Evolutionary conservation across 2,113 vertebrate species (phyloP).

Genomic region (Patagioenas fasciata): DNA sequence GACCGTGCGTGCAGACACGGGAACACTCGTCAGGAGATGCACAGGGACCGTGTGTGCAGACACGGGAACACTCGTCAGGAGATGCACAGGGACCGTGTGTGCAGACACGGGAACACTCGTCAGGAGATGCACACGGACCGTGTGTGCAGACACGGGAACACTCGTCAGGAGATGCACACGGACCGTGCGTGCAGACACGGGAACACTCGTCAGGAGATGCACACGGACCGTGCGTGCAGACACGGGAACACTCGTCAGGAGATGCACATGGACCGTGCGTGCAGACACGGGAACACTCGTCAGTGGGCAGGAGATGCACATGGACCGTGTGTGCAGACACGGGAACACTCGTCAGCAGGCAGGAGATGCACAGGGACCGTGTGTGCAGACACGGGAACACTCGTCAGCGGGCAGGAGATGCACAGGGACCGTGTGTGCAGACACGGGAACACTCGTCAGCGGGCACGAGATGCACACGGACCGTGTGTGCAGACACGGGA

Average conservation of each 20-base stretch:
- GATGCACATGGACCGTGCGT: fast-evolving
- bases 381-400: no score
- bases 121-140: neutral
- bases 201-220: neutral
- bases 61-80: neutral
- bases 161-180: fast-evolving
- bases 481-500: no score
- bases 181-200: no score
- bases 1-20: no score
- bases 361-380: fast-evolving
- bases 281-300: neutral
- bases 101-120: neutral
- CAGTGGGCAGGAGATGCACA: fast-evolving
- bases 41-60: no score
- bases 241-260: neutral
- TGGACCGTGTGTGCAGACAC: no score
- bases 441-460: neutral
- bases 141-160: no score
- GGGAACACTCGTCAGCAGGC: neutral
- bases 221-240: no score
- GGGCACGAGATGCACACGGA: fast-evolving
- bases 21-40: no score
- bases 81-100: neutral
- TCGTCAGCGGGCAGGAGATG: neutral
- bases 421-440: fast-evolving